Conservation (phyloP, 1,140 invertebrate species). For the Catajapyx aquilonaris region DNA sequence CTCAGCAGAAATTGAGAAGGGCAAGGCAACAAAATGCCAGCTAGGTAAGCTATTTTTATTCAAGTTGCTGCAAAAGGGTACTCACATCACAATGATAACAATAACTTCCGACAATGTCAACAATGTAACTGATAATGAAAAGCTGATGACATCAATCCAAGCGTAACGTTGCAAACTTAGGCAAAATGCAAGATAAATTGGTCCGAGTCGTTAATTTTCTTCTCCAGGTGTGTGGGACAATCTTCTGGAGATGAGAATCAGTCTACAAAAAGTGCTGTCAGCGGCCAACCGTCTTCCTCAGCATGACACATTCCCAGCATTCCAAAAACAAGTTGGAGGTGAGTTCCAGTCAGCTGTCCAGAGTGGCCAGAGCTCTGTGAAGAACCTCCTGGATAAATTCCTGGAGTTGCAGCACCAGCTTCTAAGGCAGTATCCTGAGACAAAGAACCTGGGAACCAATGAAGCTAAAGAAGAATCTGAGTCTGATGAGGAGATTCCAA, state of each 20-base stretch:
- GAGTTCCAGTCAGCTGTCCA: constrained; percentile 28
- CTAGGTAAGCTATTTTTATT: constrained; percentile 21
- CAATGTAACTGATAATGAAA: not conserved
- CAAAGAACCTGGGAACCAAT: constrained; percentile 21
- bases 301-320: constrained; percentile 25
- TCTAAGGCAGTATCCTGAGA: constrained; percentile 40
- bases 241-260: constrained; percentile 59
- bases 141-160: not conserved
- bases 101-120: not conserved
- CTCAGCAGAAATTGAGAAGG: constrained; percentile 47
- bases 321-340: constrained; percentile 21
- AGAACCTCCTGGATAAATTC: constrained; percentile 38
- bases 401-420: constrained; percentile 32
- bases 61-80: too few relatives aligned
- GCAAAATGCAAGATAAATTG: constrained; percentile 5
- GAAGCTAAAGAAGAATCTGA: constrained; percentile 11
- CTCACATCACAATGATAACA: not conserved
- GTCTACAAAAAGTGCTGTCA: constrained; percentile 54
- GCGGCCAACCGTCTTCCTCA: constrained; percentile 56
- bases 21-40: constrained; percentile 51
- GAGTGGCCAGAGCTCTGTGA: constrained; percentile 28
- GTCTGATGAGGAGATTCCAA: constrained; percentile 33
- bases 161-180: not conserved
- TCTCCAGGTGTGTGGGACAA: constrained; percentile 48
- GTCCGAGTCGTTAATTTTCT: constrained; percentile 11